These are phyloP conservation scores for Poeciliopsis occidentalis DNA, from an alignment of 2,113 vertebrate genomes.

Conservation along the genomic window DNA sequence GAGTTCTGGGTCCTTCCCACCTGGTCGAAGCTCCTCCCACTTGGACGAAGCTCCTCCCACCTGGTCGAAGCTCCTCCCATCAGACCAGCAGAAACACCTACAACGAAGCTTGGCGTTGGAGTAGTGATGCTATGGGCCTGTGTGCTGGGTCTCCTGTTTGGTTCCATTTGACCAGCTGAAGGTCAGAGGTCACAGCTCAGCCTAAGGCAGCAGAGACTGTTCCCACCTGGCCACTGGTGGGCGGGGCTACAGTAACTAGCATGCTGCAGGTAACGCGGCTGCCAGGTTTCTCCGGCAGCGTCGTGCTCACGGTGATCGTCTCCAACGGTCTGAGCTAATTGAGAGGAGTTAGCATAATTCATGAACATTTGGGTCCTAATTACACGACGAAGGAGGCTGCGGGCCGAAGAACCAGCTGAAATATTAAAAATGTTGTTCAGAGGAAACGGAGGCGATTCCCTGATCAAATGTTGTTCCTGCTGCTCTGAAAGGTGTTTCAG, in stretches of 20 bases:
- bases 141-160: too few relatives aligned
- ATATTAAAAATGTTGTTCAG: conserved; percentile 75
- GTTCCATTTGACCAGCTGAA: too few relatives aligned
- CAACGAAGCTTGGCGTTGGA: too few relatives aligned
- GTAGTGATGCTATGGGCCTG: too few relatives aligned
- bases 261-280: conserved; percentile 45
- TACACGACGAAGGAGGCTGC: conserved; percentile 73
- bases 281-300: conserved; percentile 22
- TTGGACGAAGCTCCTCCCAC: too few relatives aligned
- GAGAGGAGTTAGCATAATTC: conserved; percentile 83
- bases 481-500: conserved; percentile 64
- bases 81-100: too few relatives aligned
- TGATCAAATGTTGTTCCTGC: conserved; percentile 79
- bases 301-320: conserved; percentile 82
- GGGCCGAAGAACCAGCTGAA: conserved; percentile 70
- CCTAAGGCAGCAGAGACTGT: too few relatives aligned
- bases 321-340: conserved; percentile 85
- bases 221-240: neutral
- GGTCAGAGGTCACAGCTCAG: too few relatives aligned
- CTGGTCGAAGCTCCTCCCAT: too few relatives aligned
- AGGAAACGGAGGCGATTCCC: conserved; percentile 72
- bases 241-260: conserved; percentile 61
- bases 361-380: conserved; percentile 85
- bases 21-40: too few relatives aligned
- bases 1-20: too few relatives aligned